Evolutionary conservation across 2,113 vertebrate genomes (phyloP).

Genomic region (Pantherophis guttatus): DNA sequence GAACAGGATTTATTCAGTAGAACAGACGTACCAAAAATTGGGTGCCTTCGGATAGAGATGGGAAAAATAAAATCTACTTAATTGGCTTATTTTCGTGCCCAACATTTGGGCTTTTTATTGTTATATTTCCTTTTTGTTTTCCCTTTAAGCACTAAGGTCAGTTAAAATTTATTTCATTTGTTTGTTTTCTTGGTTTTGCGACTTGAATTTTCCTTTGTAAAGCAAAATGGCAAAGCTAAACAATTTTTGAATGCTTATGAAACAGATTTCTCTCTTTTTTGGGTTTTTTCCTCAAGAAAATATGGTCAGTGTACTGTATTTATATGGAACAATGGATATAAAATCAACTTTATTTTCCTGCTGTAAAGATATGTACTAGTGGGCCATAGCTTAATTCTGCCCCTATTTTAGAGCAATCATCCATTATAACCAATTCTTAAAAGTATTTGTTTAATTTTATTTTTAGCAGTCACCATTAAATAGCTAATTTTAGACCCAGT

Average conservation of each 20-base stretch:
- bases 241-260: not conserved
- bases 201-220: not conserved
- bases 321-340: not conserved
- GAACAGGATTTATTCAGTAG: not conserved
- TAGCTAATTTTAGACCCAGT: not conserved
- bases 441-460: not conserved
- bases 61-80: not conserved
- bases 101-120: not conserved
- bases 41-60: not conserved
- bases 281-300: not conserved
- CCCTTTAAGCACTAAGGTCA: not conserved
- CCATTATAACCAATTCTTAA: not conserved
- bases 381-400: not conserved
- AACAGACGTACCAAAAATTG: not conserved
- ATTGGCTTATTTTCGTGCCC: not conserved
- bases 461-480: not conserved
- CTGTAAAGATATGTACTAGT: not conserved
- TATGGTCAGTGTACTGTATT: not conserved
- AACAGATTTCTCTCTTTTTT: not conserved
- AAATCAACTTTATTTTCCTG: not conserved
- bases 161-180: not conserved
- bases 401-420: not conserved
- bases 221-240: not conserved
- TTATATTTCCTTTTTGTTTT: not conserved
- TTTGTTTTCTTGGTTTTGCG: not conserved